Evolutionary conservation across 1,140 invertebrate genomes (phyloP), one percentile per base, ranked within the genome.

Genomic region (Macrobrachium nipponense): DNA sequence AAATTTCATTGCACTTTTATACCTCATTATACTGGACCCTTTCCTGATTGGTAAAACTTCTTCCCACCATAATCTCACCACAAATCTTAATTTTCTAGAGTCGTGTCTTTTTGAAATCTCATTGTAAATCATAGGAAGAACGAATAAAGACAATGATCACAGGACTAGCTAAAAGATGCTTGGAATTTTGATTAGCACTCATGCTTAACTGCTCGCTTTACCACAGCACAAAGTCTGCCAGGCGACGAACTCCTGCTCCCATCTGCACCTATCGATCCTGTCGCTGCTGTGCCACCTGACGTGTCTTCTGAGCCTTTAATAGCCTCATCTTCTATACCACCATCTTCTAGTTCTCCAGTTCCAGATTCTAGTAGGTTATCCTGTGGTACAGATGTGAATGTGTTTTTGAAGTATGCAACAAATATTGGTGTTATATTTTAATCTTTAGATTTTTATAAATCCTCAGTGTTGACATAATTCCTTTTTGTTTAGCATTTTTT

Each of bases 291-390:
- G 10, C 44, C 72, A 0, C 23, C 23, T 61, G 36, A 64, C 43
- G 27, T 20, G 44, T 18, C 62, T n/a, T 59, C 64, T 15, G 79
- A 80, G 18, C 43, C 59, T 14, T 17, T 76, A 44, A 14, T 82
- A 14, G 66, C 85, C 18, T 66, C 68, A 61, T 66, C 66, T 68
- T 77, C 77, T 36, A 27, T 66, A 58, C 70, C 85, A 44, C 68
- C 82, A 23, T 5, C 77, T 73, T 43, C 77, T 14, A 20, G 18
- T 70, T 51, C 60, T 23, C 79, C 79, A 20, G 44, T 60, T 60
- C 51, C 85, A 62, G 81, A 82, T 17, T 62, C 62, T 14, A 75
- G 81, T 82, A 82, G 27, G 81, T 79, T 36, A 20, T 20, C 59
- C 23, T 79, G 12, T 79, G 36, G 14, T 62, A 20, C 58, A 20